These are phyloP conservation scores for Ophion ventricosus DNA, from an alignment of 2,888 invertebrate species.

Conservation along the genomic window DNA sequence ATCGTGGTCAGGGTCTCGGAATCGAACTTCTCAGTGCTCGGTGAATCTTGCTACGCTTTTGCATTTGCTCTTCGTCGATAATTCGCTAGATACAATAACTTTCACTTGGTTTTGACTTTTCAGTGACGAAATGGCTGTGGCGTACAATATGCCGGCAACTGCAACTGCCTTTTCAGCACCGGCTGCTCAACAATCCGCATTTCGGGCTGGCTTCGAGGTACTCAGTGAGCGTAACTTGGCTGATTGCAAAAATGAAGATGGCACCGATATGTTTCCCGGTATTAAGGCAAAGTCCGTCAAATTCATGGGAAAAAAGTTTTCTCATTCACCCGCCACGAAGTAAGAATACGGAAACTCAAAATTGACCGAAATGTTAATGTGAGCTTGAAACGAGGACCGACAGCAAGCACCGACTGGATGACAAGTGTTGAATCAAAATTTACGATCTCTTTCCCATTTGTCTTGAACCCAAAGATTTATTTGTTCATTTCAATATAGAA, in stretches of 20 bases:
- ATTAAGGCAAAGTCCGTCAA: conserved; percentile 69
- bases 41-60: conserved; percentile 61
- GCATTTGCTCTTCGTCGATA: not conserved
- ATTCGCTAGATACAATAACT: not conserved
- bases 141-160: conserved; percentile 72
- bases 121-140: conserved; percentile 72
- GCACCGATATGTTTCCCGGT: conserved; percentile 69
- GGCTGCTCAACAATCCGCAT: conserved; percentile 73
- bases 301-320: conserved; percentile 70
- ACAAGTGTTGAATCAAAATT: not conserved
- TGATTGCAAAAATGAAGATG: conserved; percentile 67
- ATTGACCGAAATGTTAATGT: not conserved
- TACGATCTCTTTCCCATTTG: not conserved
- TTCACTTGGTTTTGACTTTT: not conserved
- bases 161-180: conserved; percentile 73
- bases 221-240: conserved; percentile 62
- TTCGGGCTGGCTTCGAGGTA: conserved; percentile 71
- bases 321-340: not conserved
- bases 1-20: conserved; percentile 79
- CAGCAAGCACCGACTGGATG: not conserved
- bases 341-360: not conserved
- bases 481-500: not conserved
- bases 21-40: conserved; percentile 74
- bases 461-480: not conserved
- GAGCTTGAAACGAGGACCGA: not conserved